Conservation (phyloP, 1,140 invertebrate species). For the Diorhabda sublineata region DNA sequence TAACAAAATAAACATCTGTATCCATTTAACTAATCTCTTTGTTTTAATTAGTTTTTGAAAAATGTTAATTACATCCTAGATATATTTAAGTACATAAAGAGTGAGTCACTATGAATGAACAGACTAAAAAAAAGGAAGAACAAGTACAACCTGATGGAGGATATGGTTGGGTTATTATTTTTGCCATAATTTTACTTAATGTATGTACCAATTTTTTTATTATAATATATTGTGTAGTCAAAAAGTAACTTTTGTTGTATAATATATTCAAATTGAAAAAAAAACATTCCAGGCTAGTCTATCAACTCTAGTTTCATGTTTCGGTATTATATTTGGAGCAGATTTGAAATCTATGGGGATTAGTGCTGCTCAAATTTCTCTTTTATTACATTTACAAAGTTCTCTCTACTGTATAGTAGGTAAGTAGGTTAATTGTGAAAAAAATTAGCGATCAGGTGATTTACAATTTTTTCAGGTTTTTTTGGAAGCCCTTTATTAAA, state of each 20-base stretch:
- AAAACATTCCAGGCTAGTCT: slow-evolving; percentile 28
- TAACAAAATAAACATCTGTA: too few species aligned
- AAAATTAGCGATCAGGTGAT: neutral
- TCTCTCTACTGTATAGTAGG: slow-evolving; percentile 38
- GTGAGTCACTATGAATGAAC: neutral
- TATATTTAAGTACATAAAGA: too few species aligned
- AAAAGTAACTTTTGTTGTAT: neutral
- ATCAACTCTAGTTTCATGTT: slow-evolving; percentile 38
- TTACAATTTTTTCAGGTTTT: slow-evolving; percentile 33
- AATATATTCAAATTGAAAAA: neutral
- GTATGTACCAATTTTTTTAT: slow-evolving; percentile 48
- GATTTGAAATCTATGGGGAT: slow-evolving; percentile 35
- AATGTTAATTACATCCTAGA: too few species aligned
- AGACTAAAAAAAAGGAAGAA: slow-evolving; percentile 20
- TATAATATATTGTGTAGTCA: neutral
- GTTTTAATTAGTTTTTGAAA: too few species aligned
- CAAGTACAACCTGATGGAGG: slow-evolving; percentile 60
- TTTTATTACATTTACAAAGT: slow-evolving; percentile 40
- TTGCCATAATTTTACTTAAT: slow-evolving; percentile 58
- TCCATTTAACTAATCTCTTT: too few species aligned
- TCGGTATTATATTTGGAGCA: slow-evolving; percentile 39
- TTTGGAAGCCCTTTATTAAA: slow-evolving; percentile 43
- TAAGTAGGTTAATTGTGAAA: slow-evolving; percentile 14
- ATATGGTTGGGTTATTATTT: slow-evolving; percentile 66
- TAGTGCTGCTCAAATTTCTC: slow-evolving; percentile 38